phyloP scores from a whole-genome alignment of 2,113 vertebrate species.

The Pantherophis guttatus region DNA sequence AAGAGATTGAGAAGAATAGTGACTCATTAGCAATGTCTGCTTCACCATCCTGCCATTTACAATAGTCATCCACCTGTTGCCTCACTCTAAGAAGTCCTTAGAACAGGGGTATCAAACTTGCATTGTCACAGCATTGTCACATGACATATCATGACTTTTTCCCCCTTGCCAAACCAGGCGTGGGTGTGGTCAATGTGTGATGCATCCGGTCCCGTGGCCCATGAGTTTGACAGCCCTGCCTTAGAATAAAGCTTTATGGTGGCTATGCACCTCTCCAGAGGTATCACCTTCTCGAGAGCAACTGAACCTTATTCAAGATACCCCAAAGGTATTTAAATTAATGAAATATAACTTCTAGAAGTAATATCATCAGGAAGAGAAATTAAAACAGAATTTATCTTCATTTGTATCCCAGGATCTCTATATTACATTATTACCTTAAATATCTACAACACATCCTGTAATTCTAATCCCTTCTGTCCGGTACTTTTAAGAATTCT shows the following conservation, averaged over 20 bases:
- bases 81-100: background rate
- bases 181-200: too few species aligned
- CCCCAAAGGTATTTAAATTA: background rate
- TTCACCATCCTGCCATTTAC: background rate
- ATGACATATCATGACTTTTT: too few species aligned
- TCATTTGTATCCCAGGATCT: background rate
- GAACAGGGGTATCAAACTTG: background rate
- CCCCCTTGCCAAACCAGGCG: too few species aligned
- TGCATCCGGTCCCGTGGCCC: too few species aligned
- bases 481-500: background rate
- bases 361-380: background rate
- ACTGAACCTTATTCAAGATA: background rate
- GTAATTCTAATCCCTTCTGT: background rate
- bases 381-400: background rate
- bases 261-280: background rate
- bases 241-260: background rate
- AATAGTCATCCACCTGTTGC: background rate
- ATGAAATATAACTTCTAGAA: background rate
- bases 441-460: background rate
- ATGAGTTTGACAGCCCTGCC: too few species aligned
- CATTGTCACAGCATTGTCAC: too few species aligned
- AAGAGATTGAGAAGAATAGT: background rate
- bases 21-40: background rate
- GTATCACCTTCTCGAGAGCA: background rate
- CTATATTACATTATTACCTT: background rate